phyloP scores from a whole-genome alignment of 64 coral and sea anemone genomes.

The Platygyra sinensis region DNA sequence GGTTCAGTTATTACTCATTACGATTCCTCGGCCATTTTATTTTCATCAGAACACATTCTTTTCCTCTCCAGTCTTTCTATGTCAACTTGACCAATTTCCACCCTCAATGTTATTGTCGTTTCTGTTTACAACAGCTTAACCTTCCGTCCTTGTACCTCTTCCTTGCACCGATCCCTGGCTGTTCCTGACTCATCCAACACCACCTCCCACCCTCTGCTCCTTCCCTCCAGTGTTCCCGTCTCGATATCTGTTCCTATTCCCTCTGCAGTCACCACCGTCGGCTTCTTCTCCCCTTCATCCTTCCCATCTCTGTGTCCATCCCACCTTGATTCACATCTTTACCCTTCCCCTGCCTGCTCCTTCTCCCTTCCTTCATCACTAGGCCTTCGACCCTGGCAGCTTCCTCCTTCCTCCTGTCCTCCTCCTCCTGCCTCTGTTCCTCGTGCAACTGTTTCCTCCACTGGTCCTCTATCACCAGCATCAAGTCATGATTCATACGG shows the following conservation, averaged over 20 bases:
- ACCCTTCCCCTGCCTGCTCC: slow-evolving; percentile 41
- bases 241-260: background rate
- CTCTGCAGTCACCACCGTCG: background rate
- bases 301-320: background rate
- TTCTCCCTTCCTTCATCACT: slow-evolving; percentile 39
- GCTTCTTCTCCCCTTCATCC: background rate
- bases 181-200: background rate
- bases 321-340: background rate
- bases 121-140: background rate
- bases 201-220: background rate
- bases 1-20: too few relatives aligned
- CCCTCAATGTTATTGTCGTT: too few relatives aligned
- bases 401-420: slow-evolving; percentile 47
- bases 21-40: too few relatives aligned
- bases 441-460: slow-evolving; percentile 90
- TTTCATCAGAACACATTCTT: too few relatives aligned
- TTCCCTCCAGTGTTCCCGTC: background rate
- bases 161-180: background rate
- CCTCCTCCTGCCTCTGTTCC: slow-evolving; percentile 60
- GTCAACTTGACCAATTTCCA: too few relatives aligned
- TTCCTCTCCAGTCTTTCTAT: too few relatives aligned
- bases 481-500: slow-evolving; percentile 71
- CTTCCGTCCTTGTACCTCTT: background rate
- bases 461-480: slow-evolving; percentile 76
- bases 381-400: slow-evolving; percentile 20